Conservation (phyloP, 2,888 invertebrate species). For the Leuctra nigra region DNA sequence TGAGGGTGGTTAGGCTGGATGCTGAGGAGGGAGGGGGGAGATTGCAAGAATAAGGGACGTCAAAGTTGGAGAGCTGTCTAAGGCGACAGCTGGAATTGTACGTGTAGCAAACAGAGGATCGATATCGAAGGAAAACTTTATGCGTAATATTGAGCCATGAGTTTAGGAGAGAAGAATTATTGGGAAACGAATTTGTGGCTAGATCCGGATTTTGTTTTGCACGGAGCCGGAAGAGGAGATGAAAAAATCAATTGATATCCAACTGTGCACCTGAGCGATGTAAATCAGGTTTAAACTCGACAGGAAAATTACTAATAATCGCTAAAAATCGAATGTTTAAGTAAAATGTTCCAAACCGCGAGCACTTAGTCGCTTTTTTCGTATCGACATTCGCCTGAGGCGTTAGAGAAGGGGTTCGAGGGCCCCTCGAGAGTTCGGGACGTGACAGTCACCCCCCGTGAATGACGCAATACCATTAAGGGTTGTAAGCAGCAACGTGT, state of each 20-base stretch:
- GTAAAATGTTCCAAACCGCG: not conserved
- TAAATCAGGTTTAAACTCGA: slow-evolving; percentile 11
- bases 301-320: slow-evolving; percentile 14
- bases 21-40: not conserved
- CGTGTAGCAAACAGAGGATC: slow-evolving; percentile 17
- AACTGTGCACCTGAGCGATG: slow-evolving; percentile 12
- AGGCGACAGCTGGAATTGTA: slow-evolving; percentile 16
- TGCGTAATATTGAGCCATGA: slow-evolving; percentile 14
- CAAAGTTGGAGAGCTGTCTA: slow-evolving; percentile 7
- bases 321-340: not conserved
- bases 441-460: slow-evolving; percentile 13
- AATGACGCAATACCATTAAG: slow-evolving; percentile 19
- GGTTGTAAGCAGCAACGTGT: slow-evolving; percentile 13
- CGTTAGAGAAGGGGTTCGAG: not conserved
- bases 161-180: slow-evolving; percentile 14
- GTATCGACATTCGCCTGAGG: slow-evolving; percentile 7
- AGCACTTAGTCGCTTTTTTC: too few relatives aligned
- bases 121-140: slow-evolving; percentile 17
- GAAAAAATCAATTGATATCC: slow-evolving; percentile 10
- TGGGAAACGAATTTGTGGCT: slow-evolving; percentile 17
- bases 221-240: not conserved
- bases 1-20: not conserved
- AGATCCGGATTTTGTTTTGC: slow-evolving; percentile 4
- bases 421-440: slow-evolving; percentile 6
- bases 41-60: slow-evolving; percentile 13